Base-by-base conservation (phyloP, 2,113 vertebrate genomes). In the Campylomormyrus numenius region DNA sequence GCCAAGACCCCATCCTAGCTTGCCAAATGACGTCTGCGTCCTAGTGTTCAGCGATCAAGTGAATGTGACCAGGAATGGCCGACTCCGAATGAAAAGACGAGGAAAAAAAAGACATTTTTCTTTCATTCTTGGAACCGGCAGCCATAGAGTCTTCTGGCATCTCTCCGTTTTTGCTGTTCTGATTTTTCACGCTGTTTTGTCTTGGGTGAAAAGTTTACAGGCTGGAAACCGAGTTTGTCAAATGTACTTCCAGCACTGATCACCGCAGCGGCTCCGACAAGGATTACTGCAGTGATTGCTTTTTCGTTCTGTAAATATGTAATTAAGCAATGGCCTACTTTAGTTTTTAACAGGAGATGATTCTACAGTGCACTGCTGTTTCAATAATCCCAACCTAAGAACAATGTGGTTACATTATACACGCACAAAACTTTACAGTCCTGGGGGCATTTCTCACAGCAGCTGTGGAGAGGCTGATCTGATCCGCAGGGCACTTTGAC, bases 21-120 rank as follows among this genome's bases (percentile, higher is more conserved):
- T 96, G 95, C 94, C 96, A 95, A 85, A 92, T 95, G 89, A 94
- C 95, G 93, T 95, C 95, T 89, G 87, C 95, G 24, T 95, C 95
- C 0, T 96, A 96, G 92, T 93, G 88, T 48, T 39, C 53, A 31
- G 31, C 35, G 19, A 39, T 24, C 50, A 17, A 17, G 17, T 7
- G 42, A 10, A 45, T 53, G 17, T 50, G 74, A 62, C 48, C 31
- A 3, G 15, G 50, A 87, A 35, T 0, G 31, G 49, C 45, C 11
- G 35, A 45, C 39, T 31, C 27, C 2, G 35, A 19, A 15, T 35
- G 74, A 42, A 42, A 8, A 80, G 13, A 80, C 0, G 74, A 31
- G 39, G 5, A 6, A 77, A 6, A 19, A 80, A 27, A 42, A 42
- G 31, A 80, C 6, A 42, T 80, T 19, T 42, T 42, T 80, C 31